Evolutionary conservation across 2,113 vertebrate species (phyloP).

Genomic region (Hassar affinis): DNA sequence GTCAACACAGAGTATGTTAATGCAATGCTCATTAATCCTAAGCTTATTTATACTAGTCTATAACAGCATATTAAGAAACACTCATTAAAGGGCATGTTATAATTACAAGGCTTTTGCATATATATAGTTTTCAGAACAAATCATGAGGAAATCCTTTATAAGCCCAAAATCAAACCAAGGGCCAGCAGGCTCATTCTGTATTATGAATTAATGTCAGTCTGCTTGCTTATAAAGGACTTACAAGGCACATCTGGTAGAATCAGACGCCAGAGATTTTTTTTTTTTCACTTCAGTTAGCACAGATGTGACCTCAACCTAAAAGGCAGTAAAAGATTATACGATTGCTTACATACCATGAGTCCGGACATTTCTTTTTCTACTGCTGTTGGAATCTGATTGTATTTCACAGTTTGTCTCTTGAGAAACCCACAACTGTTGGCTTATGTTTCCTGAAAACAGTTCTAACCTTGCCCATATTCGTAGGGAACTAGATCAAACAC

Average conservation of each 20-base stretch:
- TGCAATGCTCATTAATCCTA: not conserved
- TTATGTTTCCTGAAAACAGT: slow-evolving; percentile 8
- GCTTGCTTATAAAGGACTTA: not conserved
- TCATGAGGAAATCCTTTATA: not conserved
- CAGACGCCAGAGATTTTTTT: not conserved
- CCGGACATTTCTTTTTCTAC: not conserved
- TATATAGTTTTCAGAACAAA: not conserved
- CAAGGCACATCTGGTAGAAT: slow-evolving; percentile 15
- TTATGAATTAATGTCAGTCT: slow-evolving; percentile 19
- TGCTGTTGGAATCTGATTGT: slow-evolving; percentile 29
- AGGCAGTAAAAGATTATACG: slow-evolving; percentile 37
- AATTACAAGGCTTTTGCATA: not conserved
- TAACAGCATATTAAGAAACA: not conserved
- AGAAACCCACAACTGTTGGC: not conserved
- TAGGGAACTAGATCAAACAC: not conserved
- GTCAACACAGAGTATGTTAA: not conserved
- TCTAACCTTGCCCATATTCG: not conserved
- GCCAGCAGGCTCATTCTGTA: not conserved
- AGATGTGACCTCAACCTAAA: slow-evolving; percentile 45
- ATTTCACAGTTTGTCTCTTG: slow-evolving; percentile 32
- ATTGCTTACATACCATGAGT: slow-evolving; percentile 34
- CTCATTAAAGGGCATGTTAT: not conserved
- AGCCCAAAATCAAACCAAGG: not conserved
- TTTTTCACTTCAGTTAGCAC: not conserved
- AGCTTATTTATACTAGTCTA: not conserved